These are phyloP conservation scores for Hydrocynus forskahlii DNA, from an alignment of 2,797 vertebrate species.

Conservation along the genomic window DNA sequence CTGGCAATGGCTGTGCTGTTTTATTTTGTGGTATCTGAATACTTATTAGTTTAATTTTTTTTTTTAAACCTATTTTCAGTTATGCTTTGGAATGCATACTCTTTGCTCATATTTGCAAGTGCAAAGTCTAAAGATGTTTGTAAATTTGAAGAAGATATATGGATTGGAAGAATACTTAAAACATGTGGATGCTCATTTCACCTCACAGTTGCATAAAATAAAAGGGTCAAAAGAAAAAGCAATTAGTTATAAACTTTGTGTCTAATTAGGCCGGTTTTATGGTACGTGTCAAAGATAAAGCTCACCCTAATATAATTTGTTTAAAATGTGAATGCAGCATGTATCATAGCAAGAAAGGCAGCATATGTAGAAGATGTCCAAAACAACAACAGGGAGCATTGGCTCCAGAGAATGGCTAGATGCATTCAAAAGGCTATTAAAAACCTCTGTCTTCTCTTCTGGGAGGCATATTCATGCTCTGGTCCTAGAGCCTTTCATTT, in stretches of 20 bases:
- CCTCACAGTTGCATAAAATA: not conserved
- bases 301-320: too few relatives aligned
- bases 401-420: slow-evolving; percentile 37
- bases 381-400: not conserved
- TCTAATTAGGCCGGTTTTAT: too few relatives aligned
- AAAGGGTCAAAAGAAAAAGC: too few relatives aligned
- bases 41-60: too few relatives aligned
- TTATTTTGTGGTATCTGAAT: too few relatives aligned
- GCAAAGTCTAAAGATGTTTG: not conserved
- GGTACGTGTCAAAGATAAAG: too few relatives aligned
- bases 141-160: not conserved
- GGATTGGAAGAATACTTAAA: not conserved
- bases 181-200: not conserved
- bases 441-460: slow-evolving; percentile 56
- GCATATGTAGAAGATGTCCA: slow-evolving; percentile 27
- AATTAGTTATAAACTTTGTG: too few relatives aligned
- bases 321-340: too few relatives aligned
- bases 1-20: too few relatives aligned
- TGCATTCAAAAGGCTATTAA: slow-evolving; percentile 60
- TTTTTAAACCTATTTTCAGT: not conserved
- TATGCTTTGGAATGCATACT: not conserved
- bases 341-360: slow-evolving; percentile 57
- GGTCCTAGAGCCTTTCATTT: slow-evolving; percentile 63
- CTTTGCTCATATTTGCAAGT: not conserved
- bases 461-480: slow-evolving; percentile 66